A percentile compares a stretch with the other conserved stretches of the same genome.
phyloP scores from a whole-genome alignment of 2,113 vertebrate genomes.

The Rhabdornis inornatus region DNA sequence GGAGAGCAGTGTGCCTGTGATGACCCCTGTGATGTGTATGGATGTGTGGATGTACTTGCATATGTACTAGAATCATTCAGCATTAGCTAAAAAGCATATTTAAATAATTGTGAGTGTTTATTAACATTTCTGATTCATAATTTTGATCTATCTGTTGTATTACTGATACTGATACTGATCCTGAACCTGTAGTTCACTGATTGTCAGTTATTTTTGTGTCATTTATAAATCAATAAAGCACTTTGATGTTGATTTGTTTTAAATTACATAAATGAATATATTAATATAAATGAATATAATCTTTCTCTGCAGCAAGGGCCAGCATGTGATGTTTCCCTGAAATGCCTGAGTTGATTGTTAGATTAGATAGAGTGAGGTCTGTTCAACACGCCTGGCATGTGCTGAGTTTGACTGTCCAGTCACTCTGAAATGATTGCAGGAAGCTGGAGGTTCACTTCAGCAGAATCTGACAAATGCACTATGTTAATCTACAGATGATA shows the following conservation, averaged over 20 bases:
- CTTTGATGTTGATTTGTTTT: not conserved
- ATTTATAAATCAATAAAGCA: not conserved
- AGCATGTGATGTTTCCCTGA: not conserved
- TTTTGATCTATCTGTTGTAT: not conserved
- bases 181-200: not conserved
- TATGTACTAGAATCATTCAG: fast-evolving
- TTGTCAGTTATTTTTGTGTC: not conserved
- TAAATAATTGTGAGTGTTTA: not conserved
- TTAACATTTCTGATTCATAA: not conserved
- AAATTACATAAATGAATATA: not conserved
- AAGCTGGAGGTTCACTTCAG: not conserved
- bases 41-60: too few relatives aligned
- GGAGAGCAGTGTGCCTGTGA: not conserved
- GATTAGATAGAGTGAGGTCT: not conserved
- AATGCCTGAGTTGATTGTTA: not conserved
- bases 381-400: fast-evolving
- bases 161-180: not conserved
- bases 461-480: not conserved
- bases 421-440: not conserved
- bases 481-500: not conserved
- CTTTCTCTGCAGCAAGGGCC: not conserved
- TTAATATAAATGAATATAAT: not conserved
- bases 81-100: fast-evolving
- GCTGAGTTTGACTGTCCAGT: not conserved
- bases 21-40: too few relatives aligned